Conservation (phyloP, 2,113 vertebrate species). For the Lophotis ruficrista region DNA sequence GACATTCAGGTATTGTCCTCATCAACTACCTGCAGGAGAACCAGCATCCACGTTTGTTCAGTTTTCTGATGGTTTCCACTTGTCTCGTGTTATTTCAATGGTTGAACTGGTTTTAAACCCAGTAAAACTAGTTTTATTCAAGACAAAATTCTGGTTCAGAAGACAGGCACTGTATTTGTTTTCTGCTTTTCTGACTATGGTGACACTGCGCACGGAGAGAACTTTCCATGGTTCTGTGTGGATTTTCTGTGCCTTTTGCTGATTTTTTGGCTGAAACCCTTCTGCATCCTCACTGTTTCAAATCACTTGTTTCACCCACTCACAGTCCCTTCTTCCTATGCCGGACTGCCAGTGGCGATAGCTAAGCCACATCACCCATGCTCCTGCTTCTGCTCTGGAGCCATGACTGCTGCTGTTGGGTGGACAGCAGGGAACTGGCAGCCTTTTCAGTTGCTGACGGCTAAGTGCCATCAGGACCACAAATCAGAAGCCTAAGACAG, state of each 20-base stretch:
- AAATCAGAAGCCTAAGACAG: background rate
- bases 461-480: background rate
- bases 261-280: background rate
- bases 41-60: accelerated
- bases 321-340: background rate
- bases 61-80: background rate
- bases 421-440: background rate
- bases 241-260: background rate
- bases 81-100: background rate
- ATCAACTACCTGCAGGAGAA: background rate
- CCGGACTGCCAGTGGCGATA: background rate
- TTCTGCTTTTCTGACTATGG: background rate
- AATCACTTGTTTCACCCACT: background rate
- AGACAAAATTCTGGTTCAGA: background rate
- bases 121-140: background rate
- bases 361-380: background rate
- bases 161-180: background rate
- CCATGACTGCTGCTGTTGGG: background rate
- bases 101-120: background rate
- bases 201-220: background rate
- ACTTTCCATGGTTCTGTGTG: accelerated
- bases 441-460: background rate
- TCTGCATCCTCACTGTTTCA: background rate
- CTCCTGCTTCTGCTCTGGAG: background rate
- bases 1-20: background rate